Conservation (phyloP, 2,888 invertebrate species). For the Adela reaumurella region DNA sequence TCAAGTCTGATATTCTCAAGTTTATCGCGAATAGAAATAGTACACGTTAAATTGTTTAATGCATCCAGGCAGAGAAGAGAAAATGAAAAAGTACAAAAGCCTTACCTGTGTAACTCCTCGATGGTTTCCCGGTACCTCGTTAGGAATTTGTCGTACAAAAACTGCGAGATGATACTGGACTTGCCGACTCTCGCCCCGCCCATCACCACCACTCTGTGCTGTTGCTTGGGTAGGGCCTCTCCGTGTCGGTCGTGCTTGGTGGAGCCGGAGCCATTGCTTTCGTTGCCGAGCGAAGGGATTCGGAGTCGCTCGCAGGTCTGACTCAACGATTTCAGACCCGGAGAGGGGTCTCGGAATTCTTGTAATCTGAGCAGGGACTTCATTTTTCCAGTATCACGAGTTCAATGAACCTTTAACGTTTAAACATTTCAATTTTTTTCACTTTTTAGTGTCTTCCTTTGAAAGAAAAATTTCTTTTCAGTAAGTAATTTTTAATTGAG, state of each 20-base stretch:
- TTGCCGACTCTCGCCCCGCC: slow-evolving; percentile 56
- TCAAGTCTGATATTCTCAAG: too few species aligned
- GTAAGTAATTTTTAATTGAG: too few species aligned
- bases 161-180: slow-evolving; percentile 58
- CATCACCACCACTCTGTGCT: slow-evolving; percentile 31
- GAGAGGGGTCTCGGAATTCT: slow-evolving; percentile 2
- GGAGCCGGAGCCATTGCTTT: neutral
- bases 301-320: slow-evolving; percentile 3
- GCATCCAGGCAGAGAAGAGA: slow-evolving; percentile 65
- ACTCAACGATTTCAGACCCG: slow-evolving; percentile 1
- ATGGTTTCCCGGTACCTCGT: slow-evolving; percentile 60
- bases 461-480: too few species aligned
- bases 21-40: too few species aligned
- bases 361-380: slow-evolving; percentile 2
- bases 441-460: too few species aligned
- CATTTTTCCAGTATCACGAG: too few species aligned
- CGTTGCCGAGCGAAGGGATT: slow-evolving; percentile 3
- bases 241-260: neutral
- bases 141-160: slow-evolving; percentile 54
- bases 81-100: slow-evolving; percentile 40
- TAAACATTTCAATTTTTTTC: too few species aligned
- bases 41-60: too few species aligned
- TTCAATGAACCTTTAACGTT: too few species aligned
- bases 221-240: slow-evolving; percentile 8
- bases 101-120: slow-evolving; percentile 56